Percentiles rank a stretch among this genome's conserved stretches.
Evolutionary conservation across 2,888 invertebrate genomes (phyloP).

Genomic region (Oscheius sp.): DNA sequence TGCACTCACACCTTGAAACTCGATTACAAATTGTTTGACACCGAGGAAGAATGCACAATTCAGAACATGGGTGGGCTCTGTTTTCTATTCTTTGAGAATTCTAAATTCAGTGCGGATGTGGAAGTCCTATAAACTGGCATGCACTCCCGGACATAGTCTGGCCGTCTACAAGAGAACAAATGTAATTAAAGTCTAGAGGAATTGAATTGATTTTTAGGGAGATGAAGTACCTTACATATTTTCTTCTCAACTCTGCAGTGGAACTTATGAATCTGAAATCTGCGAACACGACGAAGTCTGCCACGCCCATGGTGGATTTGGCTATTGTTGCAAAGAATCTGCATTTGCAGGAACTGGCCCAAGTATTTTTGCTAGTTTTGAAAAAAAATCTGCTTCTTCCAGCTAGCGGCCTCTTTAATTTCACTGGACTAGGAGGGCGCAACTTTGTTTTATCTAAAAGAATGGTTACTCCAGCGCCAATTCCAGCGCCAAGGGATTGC

Average conservation of each 20-base stretch:
- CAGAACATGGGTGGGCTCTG: constrained; percentile 23
- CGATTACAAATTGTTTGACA: constrained; percentile 23
- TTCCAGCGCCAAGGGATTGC: constrained; percentile 20
- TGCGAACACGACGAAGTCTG: constrained; percentile 27
- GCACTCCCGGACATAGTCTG: constrained; percentile 2
- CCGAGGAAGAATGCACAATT: constrained; percentile 32
- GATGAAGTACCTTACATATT: constrained; percentile 29
- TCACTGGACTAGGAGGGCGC: constrained; percentile 28
- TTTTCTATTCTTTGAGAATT: not conserved
- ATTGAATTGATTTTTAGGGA: not conserved
- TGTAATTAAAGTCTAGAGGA: not conserved
- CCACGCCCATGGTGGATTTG: constrained; percentile 20
- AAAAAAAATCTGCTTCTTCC: not conserved
- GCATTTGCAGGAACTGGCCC: constrained; percentile 29
- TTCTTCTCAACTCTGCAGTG: constrained; percentile 20
- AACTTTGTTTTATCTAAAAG: not conserved
- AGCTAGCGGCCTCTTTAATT: constrained; percentile 28
- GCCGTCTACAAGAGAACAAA: constrained; percentile 17
- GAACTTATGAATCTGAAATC: constrained; percentile 14
- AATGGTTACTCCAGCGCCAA: constrained; percentile 13
- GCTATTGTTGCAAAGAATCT: constrained; percentile 22
- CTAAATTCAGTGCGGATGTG: constrained; percentile 22
- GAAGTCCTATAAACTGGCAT: constrained; percentile 11
- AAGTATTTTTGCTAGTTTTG: not conserved
- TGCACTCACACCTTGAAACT: constrained; percentile 17